phyloP scores from a whole-genome alignment of 2,113 vertebrate genomes.

The Carassius auratus region DNA sequence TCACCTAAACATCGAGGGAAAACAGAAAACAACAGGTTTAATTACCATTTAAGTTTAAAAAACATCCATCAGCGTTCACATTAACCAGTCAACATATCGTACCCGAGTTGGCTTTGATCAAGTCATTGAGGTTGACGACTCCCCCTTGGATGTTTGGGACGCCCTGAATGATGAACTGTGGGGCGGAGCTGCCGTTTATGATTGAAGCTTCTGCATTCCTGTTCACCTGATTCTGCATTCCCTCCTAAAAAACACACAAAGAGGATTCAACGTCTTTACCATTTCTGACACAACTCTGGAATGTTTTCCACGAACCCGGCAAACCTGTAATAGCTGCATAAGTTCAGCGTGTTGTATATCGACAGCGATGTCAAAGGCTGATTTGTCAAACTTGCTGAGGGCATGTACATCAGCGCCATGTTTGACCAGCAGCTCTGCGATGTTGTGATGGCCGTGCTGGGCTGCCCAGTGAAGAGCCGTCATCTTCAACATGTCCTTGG shows the following conservation, averaged over 20 bases:
- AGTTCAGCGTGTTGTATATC: conserved; percentile 88
- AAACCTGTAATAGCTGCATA: conserved; percentile 86
- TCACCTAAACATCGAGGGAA: conserved; percentile 60
- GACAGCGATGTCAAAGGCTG: conserved; percentile 86
- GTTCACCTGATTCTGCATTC: conserved; percentile 85
- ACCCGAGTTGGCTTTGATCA: conserved; percentile 80
- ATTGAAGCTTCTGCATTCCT: conserved; percentile 66
- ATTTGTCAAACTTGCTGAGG: conserved; percentile 92
- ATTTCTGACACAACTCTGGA: not conserved
- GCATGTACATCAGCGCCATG: conserved; percentile 85
- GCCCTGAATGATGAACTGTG: conserved; percentile 82
- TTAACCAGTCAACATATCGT: not conserved
- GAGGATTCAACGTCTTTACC: not conserved
- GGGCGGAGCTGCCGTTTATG: conserved; percentile 65
- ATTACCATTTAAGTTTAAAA: not conserved
- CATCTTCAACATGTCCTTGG: conserved; percentile 97
- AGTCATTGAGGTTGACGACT: conserved; percentile 76
- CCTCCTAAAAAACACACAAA: conserved; percentile 74
- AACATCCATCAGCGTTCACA: not conserved
- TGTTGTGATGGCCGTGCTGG: conserved; percentile 83
- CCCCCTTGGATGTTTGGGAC: conserved; percentile 70
- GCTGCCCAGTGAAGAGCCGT: conserved; percentile 93
- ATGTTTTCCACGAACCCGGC: not conserved
- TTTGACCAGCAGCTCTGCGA: conserved; percentile 84
- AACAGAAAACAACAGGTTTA: not conserved